Evolutionary conservation across 2,888 invertebrate species (phyloP), one percentile per base, ranked within the genome.

Genomic region (Agrotis clavis): DNA sequence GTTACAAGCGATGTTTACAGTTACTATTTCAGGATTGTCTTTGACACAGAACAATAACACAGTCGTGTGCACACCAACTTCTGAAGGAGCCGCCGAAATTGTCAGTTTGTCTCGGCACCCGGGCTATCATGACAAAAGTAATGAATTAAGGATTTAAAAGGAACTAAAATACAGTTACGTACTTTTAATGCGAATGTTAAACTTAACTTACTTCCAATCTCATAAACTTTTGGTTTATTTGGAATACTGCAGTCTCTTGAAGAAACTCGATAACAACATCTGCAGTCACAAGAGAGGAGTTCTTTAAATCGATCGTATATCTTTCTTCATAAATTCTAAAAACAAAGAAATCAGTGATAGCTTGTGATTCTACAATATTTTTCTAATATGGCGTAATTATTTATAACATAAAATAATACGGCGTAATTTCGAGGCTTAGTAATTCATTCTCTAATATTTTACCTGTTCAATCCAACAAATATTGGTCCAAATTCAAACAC

Each of bases 21-120:
- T 87, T 50, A 97, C 93, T 51, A 97, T 94, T 82, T 96, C 94
- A 0, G 97, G 97, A 88, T 97, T 97, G 85, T 97, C 96, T 86
- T 96, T 96, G 4, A 97, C 89, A 82, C 95, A 94, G 76, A 96
- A 93, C 53, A 96, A 69, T 18, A 96, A 83, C 14, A 91, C 86
- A 70, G 88, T 91, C 16, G 78, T 90, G 66, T 94, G 93, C 9
- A 90, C 86, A 9, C 93, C 96, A 9, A 93, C 90, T 66, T 89
- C 92, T 16, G 90, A 84, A 5, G 96, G 96, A 14, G 96, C 96
- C 2, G 96, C 96, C 9, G 93, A 91, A 78, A 96, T 89, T 21
- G 86, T 90, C 41, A 96, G 71, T 59, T 93, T 92, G 16, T 89
- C 94, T 69, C 93, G 90, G 84, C 91, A 90, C 41, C 95, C 95